A percentile compares a stretch with the other conserved stretches of the same genome.
Conservation (phyloP, 2,888 invertebrate species). For the Portevinia maculata region DNA sequence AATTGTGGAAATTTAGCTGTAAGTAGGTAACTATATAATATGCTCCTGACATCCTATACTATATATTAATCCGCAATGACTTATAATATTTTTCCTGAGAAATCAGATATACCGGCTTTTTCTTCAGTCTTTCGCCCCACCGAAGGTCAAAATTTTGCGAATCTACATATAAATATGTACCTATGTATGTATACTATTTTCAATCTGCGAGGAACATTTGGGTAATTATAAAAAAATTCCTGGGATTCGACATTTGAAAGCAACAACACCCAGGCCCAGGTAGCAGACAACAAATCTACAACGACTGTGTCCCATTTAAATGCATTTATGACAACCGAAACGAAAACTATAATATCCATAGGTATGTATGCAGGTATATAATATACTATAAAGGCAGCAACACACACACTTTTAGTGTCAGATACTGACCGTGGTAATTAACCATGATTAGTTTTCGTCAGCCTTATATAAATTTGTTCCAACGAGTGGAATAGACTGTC, state of each 20-base stretch:
- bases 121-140: conserved; percentile 27
- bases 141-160: conserved; percentile 41
- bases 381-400: not conserved
- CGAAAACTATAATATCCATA: conserved; percentile 30
- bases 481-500: conserved; percentile 13
- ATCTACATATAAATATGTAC: conserved; percentile 30
- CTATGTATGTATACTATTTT: not conserved
- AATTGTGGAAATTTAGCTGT: too few species aligned
- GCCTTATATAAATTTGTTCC: conserved; percentile 14
- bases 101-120: not conserved
- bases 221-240: conserved; percentile 66
- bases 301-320: conserved; percentile 73
- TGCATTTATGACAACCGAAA: conserved; percentile 72
- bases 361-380: too few species aligned
- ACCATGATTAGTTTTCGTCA: conserved; percentile 68
- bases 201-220: conserved; percentile 24
- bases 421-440: conserved; percentile 68
- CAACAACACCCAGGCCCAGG: conserved; percentile 62
- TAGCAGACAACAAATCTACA: conserved; percentile 54
- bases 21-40: too few species aligned
- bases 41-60: too few species aligned
- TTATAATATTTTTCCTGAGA: too few species aligned
- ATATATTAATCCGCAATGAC: too few species aligned
- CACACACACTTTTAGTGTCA: conserved; percentile 14
- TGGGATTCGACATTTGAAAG: conserved; percentile 50